phyloP scores from a whole-genome alignment of 2,113 vertebrate species.

The Alexandromys fortis region DNA sequence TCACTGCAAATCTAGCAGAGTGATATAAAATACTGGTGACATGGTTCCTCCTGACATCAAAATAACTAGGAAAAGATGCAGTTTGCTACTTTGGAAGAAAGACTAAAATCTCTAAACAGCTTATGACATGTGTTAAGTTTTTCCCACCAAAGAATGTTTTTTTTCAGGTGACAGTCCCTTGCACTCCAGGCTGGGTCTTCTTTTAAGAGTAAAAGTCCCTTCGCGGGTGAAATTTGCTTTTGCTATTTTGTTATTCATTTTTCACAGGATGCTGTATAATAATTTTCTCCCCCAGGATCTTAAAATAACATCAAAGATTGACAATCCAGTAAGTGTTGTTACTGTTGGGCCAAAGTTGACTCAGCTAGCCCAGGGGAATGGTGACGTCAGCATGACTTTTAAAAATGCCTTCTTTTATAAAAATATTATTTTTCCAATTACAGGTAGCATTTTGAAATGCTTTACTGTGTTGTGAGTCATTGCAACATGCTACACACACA shows the following conservation, averaged over 20 bases:
- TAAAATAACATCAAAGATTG: constrained; percentile 77
- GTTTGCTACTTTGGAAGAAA: neutral
- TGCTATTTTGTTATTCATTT: constrained; percentile 70
- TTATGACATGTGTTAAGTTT: constrained; percentile 37
- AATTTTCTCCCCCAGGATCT: constrained; percentile 61
- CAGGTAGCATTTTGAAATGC: constrained; percentile 60
- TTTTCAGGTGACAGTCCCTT: constrained; percentile 18
- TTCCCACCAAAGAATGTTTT: neutral
- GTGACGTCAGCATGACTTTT: constrained; percentile 2
- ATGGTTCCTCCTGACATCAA: neutral
- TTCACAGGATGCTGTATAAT: constrained; percentile 63
- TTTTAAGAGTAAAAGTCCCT: constrained; percentile 58
- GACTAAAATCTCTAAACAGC: constrained; percentile 19
- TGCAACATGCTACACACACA: neutral
- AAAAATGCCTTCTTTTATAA: constrained; percentile 57
- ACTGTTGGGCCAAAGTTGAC: constrained; percentile 55
- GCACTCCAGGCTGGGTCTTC: neutral
- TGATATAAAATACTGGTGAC: neutral
- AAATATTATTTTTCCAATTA: constrained; percentile 67
- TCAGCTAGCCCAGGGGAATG: constrained; percentile 30
- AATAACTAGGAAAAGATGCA: neutral
- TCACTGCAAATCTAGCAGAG: neutral
- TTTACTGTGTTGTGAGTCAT: constrained; percentile 52
- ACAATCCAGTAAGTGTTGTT: constrained; percentile 58
- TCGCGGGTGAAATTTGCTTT: constrained; percentile 74